Evolutionary conservation across 2,113 vertebrate genomes (phyloP).

Genomic region (Panthera uncia): DNA sequence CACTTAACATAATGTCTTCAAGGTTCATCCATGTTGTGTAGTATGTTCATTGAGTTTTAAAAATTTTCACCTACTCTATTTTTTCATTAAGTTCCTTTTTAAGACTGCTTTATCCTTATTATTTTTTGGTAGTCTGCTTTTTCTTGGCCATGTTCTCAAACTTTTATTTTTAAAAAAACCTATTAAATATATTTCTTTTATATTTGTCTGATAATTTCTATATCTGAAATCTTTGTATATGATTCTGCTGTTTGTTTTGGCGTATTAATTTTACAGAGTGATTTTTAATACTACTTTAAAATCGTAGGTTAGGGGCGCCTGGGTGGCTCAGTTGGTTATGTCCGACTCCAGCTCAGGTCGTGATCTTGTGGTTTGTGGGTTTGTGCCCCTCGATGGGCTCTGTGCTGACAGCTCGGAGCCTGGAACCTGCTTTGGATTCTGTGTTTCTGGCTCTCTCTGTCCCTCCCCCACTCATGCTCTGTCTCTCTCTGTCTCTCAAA

Average conservation of each 20-base stretch:
- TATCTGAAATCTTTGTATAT: not conserved
- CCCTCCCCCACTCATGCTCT: too few relatives aligned
- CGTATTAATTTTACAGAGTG: constrained; percentile 40
- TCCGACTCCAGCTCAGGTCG: too few relatives aligned
- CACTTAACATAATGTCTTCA: not conserved
- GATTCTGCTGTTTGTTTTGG: not conserved
- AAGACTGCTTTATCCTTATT: not conserved
- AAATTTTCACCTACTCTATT: not conserved
- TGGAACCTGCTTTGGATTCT: too few relatives aligned
- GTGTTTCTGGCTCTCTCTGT: too few relatives aligned
- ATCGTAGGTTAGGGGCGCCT: not conserved
- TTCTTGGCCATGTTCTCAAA: not conserved
- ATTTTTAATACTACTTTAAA: constrained; percentile 10
- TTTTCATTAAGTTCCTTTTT: not conserved
- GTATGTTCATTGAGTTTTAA: not conserved
- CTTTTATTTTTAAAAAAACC: not conserved
- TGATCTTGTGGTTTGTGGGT: too few relatives aligned
- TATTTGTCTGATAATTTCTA: not conserved
- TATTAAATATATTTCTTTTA: constrained; percentile 18
- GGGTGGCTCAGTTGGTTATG: too few relatives aligned
- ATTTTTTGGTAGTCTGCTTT: not conserved
- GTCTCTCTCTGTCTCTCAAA: too few relatives aligned
- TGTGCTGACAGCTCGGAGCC: too few relatives aligned
- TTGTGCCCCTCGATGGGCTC: too few relatives aligned
- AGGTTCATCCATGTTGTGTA: not conserved